Conservation (phyloP, 2,888 invertebrate species). For the Xestoiulus laeticollis region DNA sequence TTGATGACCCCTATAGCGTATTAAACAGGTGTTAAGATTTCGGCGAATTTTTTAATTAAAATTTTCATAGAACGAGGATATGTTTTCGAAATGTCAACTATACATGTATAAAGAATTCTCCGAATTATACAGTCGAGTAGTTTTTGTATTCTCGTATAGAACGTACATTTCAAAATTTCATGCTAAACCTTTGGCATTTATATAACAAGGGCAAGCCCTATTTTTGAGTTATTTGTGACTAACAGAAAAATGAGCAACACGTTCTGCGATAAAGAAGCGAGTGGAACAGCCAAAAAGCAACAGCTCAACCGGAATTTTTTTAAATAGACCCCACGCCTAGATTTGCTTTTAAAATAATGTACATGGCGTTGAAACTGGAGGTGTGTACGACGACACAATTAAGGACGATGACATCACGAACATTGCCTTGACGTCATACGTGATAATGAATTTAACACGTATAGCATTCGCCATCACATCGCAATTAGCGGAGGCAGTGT, state of each 20-base stretch:
- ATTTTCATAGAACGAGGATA: too few relatives aligned
- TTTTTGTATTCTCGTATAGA: not conserved
- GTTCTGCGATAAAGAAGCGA: not conserved
- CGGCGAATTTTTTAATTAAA: too few relatives aligned
- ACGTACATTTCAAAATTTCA: not conserved
- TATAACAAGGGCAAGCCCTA: not conserved
- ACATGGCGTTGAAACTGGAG: not conserved
- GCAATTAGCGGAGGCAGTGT: not conserved
- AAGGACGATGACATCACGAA: not conserved
- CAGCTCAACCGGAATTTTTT: not conserved
- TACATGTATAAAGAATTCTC: not conserved
- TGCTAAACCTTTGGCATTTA: not conserved
- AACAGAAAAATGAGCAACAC: not conserved
- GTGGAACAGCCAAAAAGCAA: not conserved
- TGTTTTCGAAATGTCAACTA: not conserved
- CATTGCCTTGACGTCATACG: not conserved
- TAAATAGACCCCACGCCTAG: not conserved
- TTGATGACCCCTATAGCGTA: too few relatives aligned
- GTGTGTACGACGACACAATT: not conserved
- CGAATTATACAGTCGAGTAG: not conserved
- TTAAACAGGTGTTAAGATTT: too few relatives aligned
- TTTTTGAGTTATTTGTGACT: conserved; percentile 12
- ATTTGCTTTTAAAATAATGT: not conserved
- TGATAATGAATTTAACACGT: not conserved
- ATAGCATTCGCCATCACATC: conserved; percentile 22